Evolutionary conservation across 2,888 invertebrate genomes (phyloP).

Genomic region (Cyrtodaria siliqua): DNA sequence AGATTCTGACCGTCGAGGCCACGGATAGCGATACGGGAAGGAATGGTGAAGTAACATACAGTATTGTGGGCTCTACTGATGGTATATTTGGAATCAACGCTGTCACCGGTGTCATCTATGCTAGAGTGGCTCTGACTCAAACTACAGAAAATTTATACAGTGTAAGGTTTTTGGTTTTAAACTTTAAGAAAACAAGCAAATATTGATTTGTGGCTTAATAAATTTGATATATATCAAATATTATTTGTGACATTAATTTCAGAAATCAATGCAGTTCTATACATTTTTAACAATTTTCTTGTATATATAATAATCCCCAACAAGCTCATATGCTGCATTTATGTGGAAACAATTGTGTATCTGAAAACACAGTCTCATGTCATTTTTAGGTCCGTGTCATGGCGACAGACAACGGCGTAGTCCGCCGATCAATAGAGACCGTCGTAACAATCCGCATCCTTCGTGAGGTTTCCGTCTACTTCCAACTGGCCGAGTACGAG

Average conservation of each 20-base stretch:
- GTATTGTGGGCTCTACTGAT: constrained; percentile 83
- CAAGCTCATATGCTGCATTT: too few species aligned
- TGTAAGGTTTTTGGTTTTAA: constrained; percentile 35
- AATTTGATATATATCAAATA: too few species aligned
- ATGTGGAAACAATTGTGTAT: too few species aligned
- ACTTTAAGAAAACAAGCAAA: too few species aligned
- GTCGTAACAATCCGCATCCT: constrained; percentile 72
- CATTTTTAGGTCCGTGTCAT: constrained; percentile 59
- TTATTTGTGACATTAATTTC: too few species aligned
- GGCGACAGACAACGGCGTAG: constrained; percentile 65
- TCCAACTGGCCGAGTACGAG: constrained; percentile 61
- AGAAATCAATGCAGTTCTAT: too few species aligned
- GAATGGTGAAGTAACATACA: constrained; percentile 76
- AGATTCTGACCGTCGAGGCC: constrained; percentile 62
- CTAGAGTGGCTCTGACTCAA: constrained; percentile 72
- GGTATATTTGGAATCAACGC: constrained; percentile 94
- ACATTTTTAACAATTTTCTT: not conserved
- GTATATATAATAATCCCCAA: too few species aligned
- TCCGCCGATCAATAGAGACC: constrained; percentile 42
- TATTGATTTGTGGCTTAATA: too few species aligned
- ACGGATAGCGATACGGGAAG: constrained; percentile 56
- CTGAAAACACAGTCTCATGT: too few species aligned
- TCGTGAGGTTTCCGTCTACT: constrained; percentile 72
- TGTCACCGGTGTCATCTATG: constrained; percentile 89
- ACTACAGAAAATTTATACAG: constrained; percentile 63